These are phyloP conservation scores for Salmo trutta DNA, from an alignment of 2,797 vertebrate species.

Conservation along the genomic window DNA sequence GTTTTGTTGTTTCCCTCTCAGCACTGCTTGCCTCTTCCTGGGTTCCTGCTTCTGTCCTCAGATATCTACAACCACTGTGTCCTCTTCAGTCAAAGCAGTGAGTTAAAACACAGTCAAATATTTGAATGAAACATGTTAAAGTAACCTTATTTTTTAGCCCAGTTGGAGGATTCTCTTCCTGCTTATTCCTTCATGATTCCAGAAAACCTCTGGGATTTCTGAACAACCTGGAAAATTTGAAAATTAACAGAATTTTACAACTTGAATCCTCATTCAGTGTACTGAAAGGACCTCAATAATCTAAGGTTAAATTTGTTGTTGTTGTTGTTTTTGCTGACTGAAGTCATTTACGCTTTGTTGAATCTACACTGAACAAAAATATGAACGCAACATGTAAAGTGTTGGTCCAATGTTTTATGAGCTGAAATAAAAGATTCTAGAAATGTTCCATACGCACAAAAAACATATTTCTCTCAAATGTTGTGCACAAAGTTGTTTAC, in stretches of 20 bases:
- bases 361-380: neutral
- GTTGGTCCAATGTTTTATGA: too few species aligned
- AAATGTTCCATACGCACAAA: too few species aligned
- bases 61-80: slow-evolving; percentile 88
- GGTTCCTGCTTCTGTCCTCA: slow-evolving; percentile 89
- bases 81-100: slow-evolving; percentile 90
- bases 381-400: too few species aligned
- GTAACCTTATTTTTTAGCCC: neutral
- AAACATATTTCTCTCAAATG: too few species aligned
- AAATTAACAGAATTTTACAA: neutral
- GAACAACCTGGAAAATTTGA: neutral
- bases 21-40: slow-evolving; percentile 92
- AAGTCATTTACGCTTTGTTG: neutral
- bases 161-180: neutral
- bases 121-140: neutral
- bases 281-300: neutral
- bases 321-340: neutral
- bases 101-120: slow-evolving; percentile 54
- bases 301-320: neutral
- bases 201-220: neutral
- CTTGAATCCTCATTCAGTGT: neutral
- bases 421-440: too few species aligned
- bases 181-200: neutral
- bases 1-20: slow-evolving; percentile 51
- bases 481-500: too few species aligned